A percentile compares a stretch with the other conserved stretches of the same genome.
Conservation (phyloP, 2,797 vertebrate species). For the Urocyon cinereoargenteus region DNA sequence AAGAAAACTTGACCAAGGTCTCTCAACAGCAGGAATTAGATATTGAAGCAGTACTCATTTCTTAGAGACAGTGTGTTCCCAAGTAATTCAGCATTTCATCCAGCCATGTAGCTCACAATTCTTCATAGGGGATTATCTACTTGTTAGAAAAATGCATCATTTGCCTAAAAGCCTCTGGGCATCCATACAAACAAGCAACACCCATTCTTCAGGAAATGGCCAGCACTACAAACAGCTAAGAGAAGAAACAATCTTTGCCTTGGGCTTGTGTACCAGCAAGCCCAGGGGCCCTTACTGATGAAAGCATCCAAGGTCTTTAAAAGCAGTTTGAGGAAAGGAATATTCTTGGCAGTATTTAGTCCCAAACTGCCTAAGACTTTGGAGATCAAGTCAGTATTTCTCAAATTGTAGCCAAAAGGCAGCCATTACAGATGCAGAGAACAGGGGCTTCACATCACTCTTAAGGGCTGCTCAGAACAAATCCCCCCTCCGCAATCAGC, state of each 20-base stretch:
- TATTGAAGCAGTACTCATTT: conserved; percentile 44
- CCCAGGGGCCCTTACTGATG: neutral
- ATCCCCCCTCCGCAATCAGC: neutral
- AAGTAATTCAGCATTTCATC: conserved; percentile 42
- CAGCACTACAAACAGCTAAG: conserved; percentile 30
- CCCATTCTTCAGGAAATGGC: conserved; percentile 44
- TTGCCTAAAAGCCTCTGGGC: conserved; percentile 20
- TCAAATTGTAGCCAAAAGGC: neutral
- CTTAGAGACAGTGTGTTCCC: neutral
- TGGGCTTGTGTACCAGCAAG: neutral
- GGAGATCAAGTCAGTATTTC: conserved; percentile 54
- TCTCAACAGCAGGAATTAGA: conserved; percentile 39
- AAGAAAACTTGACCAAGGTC: conserved; percentile 40
- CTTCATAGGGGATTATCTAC: neutral
- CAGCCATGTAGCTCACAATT: neutral
- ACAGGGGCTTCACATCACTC: neutral
- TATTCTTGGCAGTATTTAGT: conserved; percentile 1
- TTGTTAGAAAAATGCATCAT: conserved; percentile 52
- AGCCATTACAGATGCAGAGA: neutral
- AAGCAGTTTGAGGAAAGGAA: conserved; percentile 43
- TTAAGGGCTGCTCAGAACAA: conserved; percentile 28
- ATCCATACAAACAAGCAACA: conserved; percentile 25
- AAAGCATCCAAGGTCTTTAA: conserved; percentile 55
- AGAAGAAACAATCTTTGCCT: neutral
- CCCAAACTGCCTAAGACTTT: conserved; percentile 40